These are phyloP conservation scores for Lepus oiostolus DNA, from an alignment of 2,797 vertebrate species.

Conservation along the genomic window DNA sequence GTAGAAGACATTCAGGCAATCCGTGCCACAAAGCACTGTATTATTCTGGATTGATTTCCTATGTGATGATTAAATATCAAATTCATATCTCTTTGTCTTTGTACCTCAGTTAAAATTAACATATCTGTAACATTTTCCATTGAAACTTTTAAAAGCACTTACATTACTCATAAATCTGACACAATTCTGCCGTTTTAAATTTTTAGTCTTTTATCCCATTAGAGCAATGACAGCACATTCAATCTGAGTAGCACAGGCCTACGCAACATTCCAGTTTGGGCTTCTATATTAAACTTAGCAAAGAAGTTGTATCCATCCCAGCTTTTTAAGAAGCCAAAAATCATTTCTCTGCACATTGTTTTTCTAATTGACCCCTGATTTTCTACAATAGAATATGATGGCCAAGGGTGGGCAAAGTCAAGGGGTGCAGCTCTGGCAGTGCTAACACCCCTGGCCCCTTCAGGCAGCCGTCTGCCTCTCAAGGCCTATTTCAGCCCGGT, in stretches of 20 bases:
- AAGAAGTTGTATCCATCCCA: neutral
- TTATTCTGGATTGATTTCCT: neutral
- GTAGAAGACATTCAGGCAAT: neutral
- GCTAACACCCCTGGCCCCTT: neutral
- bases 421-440: neutral
- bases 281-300: neutral
- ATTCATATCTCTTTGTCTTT: neutral
- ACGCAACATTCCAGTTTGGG: neutral
- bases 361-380: neutral
- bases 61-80: neutral
- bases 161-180: neutral
- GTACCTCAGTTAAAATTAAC: constrained; percentile 33
- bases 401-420: neutral
- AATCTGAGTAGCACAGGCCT: neutral
- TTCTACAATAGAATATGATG: neutral
- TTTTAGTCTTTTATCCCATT: neutral
- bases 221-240: neutral
- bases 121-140: neutral
- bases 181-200: constrained; percentile 36
- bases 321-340: neutral
- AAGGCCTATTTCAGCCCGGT: neutral
- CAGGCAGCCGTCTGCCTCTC: neutral
- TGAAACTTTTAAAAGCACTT: constrained; percentile 49
- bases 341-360: neutral
- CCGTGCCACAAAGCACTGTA: neutral